Evolutionary conservation across 2,888 invertebrate genomes (phyloP), one percentile per base, ranked within the genome.

Genomic region (Parthenolecanium corni): DNA sequence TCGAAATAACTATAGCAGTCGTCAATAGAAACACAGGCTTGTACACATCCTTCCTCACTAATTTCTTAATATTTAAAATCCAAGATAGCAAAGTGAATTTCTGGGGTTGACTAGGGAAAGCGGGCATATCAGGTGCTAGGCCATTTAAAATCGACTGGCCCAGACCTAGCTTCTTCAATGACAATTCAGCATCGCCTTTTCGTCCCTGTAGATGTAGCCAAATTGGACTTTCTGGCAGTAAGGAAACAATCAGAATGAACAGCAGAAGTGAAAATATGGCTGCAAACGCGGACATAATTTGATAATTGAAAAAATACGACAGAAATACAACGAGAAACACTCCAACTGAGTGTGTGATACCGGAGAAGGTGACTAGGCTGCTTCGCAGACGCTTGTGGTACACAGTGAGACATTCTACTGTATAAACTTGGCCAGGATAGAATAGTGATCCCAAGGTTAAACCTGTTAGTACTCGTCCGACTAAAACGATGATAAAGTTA

Each of bases 311-410:
- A n/a, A 76, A 66, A 52, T 72, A 75, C 61, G 80, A 80, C 46
- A 79, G 72, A 3, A 76, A 70, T 65, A 79, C 80, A 1, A 79
- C 76, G 1, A 77, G 66, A 6, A 79, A 70, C 16, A 80, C 75
- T 5, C 79, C 80, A 4, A 74, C 57, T 2, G 79, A 75, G 47
- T 80, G 77, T 23, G 75, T 73, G 2, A 78, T 72, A n/a, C 78
- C 77, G 3, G 77, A 76, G 77, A 80, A 79, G 0, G 79, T 79
- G 14, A 78, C 76, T 54, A 80, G 74, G 44, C 77, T 76, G 9
- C 78, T 74, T 65, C 80, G 70, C 65, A 77, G 53, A 11, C 65
- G 54, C 2, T 64, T 57, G 53, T 66, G 65, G 40, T 67, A 64
- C 11, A 66, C 65, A 69, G 66, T 66, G 49, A 69, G 66, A 52